Conservation (phyloP, 2,797 vertebrate genomes). For the Gambusia yucatana region DNA sequence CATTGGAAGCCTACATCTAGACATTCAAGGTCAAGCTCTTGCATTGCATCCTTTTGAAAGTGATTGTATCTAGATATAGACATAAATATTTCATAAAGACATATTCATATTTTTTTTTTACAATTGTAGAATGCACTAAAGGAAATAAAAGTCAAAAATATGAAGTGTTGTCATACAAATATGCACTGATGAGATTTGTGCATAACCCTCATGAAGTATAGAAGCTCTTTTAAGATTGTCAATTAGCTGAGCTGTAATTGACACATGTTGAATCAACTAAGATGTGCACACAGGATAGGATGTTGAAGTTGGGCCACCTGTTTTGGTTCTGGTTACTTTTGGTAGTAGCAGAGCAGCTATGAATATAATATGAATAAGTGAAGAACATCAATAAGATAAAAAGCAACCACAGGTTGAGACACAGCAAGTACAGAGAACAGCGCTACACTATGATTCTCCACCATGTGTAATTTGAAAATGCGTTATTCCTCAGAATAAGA, state of each 20-base stretch:
- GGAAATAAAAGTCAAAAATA: background rate
- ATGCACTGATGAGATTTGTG: background rate
- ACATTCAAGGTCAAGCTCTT: background rate
- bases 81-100: background rate
- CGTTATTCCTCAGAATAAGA: background rate
- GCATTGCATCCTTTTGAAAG: background rate
- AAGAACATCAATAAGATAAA: background rate
- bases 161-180: background rate
- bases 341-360: background rate
- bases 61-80: background rate
- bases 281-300: background rate
- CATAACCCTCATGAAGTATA: background rate
- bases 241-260: background rate
- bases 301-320: background rate
- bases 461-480: background rate
- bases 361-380: background rate
- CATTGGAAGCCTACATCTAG: background rate
- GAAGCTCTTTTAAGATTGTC: background rate
- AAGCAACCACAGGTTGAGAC: background rate
- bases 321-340: background rate
- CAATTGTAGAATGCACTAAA: background rate
- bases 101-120: background rate
- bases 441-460: background rate
- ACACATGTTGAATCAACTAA: background rate
- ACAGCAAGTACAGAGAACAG: background rate